Evolutionary conservation across 2,113 vertebrate species (phyloP).

Genomic region (Macquaria australasica): DNA sequence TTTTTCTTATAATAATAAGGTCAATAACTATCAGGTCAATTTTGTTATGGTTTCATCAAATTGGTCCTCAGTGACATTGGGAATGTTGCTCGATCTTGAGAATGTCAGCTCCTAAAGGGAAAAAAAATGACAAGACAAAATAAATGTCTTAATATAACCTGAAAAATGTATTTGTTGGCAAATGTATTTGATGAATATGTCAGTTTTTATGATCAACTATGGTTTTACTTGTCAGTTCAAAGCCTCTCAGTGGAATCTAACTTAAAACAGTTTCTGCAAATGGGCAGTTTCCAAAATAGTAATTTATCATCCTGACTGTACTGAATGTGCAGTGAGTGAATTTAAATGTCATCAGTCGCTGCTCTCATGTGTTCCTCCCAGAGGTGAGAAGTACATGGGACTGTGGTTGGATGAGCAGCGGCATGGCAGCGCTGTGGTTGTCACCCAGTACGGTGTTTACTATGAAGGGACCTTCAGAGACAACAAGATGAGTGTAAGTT

Average conservation of each 20-base stretch:
- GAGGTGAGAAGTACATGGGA: slow-evolving; percentile 98
- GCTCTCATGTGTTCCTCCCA: slow-evolving; percentile 62
- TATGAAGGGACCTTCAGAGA: slow-evolving; percentile 93
- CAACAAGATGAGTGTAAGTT: slow-evolving; percentile 97
- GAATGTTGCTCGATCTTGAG: no score
- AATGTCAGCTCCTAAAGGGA: no score
- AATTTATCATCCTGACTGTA: no score
- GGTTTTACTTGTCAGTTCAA: not conserved
- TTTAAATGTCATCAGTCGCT: not conserved
- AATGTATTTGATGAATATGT: not conserved
- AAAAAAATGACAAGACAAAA: no score
- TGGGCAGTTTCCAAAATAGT: not conserved
- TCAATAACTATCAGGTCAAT: not conserved
- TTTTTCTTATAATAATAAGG: not conserved
- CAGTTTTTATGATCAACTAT: not conserved
- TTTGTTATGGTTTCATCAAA: not conserved
- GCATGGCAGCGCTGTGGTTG: slow-evolving; percentile 91
- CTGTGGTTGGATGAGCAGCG: slow-evolving; percentile 94
- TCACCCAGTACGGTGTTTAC: slow-evolving; percentile 95
- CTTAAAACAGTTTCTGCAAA: not conserved
- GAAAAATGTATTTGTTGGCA: not conserved
- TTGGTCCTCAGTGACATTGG: not conserved
- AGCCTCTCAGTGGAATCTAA: not conserved
- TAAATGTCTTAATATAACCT: not conserved
- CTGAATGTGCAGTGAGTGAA: not conserved